Base-by-base conservation (phyloP, 2,888 invertebrate species). In the Atrina japonica region DNA sequence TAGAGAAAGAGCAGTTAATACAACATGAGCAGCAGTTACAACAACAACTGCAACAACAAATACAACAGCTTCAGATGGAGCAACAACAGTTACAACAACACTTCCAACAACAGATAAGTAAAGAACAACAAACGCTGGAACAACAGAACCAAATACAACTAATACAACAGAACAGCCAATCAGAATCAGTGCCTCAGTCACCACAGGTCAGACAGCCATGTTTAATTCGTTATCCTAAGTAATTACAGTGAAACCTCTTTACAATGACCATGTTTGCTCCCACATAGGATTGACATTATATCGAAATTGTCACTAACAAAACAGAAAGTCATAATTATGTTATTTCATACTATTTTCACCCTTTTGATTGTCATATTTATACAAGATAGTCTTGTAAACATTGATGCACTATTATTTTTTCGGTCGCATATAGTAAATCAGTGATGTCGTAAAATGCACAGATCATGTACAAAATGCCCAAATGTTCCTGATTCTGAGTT, bases 11-110 rank as follows among this genome's bases (percentile, higher is more conserved):
- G n/a, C 73, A 71, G 25, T 75, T 76, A 25, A 72, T 77, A 21
- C 76, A 77, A 41, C 86, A 82, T 55, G 79, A 78, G 21, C 79
- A 80, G 40, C 77, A 77, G 49, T 73, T 76, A 60, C 77, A 80
- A 60, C 79, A 82, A 56, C 80, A 81, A 41, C 65, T 77, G 27
- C 73, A 78, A 30, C 76, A 77, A 49, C 66, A 77, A 43, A 77
- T 78, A 50, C 73, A 75, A 66, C 21, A 71, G 47, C 69, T 56
- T 43, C 73, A 78, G 56, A 73, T 77, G 68, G 77, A 82, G 53
- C 78, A 81, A 68, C 77, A 76, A 56, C 75, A 73, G 41, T 59
- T 71, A 25, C 66, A 72, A 47, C 73, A 72, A 47, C 68, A 64
- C 56, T 73, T 41, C 23, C 66, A 75, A 56, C 58, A 67, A 30